Evolutionary conservation across 2,888 invertebrate genomes (phyloP).

Genomic region (Oscheius sp.): DNA sequence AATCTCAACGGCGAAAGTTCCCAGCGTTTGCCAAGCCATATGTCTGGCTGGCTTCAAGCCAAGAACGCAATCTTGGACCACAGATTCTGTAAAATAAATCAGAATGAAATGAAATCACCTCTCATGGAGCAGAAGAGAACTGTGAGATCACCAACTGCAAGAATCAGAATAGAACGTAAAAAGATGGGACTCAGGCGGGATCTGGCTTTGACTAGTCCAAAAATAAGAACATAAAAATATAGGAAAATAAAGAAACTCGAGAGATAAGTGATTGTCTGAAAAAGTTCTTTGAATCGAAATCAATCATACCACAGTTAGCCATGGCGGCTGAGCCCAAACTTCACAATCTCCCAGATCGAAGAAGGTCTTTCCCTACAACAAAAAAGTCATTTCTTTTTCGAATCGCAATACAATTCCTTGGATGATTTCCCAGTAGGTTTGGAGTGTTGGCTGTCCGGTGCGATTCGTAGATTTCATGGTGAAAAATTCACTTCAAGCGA

Average conservation of each 20-base stretch:
- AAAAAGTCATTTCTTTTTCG: too few species aligned
- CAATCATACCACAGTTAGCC: neutral
- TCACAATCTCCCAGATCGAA: neutral
- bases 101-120: neutral
- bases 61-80: constrained; percentile 5
- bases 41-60: neutral
- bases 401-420: constrained; percentile 3
- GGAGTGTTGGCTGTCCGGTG: neutral
- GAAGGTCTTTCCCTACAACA: neutral
- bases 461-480: too few species aligned
- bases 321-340: constrained; percentile 8
- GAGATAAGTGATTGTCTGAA: neutral
- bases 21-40: constrained; percentile 5
- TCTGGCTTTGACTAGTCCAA: neutral
- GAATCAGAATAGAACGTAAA: neutral
- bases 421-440: neutral
- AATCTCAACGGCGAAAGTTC: neutral
- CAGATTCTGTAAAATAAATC: neutral
- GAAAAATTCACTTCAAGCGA: too few species aligned
- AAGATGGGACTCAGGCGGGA: neutral
- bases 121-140: constrained; percentile 15
- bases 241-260: neutral
- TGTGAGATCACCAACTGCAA: neutral
- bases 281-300: neutral
- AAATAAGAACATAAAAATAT: neutral